phyloP scores from a whole-genome alignment of 2,797 vertebrate genomes.

The Streptopelia turtur region DNA sequence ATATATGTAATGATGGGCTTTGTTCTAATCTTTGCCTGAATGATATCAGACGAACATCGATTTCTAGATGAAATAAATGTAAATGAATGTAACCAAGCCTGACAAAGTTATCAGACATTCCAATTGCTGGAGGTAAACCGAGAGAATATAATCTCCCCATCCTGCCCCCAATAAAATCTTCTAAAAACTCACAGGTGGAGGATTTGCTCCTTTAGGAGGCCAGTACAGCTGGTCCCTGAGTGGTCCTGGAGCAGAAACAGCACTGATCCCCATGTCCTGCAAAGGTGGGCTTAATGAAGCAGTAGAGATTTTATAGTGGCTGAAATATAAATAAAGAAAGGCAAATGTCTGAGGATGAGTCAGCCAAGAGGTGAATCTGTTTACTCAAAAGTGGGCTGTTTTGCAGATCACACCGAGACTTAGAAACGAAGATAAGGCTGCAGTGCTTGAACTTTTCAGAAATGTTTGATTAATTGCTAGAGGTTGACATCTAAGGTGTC shows the following conservation, averaged over 20 bases:
- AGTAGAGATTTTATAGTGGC: conserved; percentile 3
- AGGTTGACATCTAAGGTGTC: conserved; percentile 17
- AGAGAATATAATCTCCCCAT: not conserved
- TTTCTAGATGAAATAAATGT: not conserved
- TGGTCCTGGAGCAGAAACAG: not conserved
- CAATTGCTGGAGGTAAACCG: not conserved
- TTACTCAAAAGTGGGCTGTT: conserved; percentile 45
- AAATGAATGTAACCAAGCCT: not conserved
- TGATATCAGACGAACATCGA: not conserved
- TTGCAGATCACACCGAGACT: conserved; percentile 2
- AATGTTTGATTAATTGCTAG: conserved; percentile 48
- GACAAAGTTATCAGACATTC: not conserved
- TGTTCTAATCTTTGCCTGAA: not conserved
- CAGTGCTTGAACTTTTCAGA: conserved; percentile 28
- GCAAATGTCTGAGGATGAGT: conserved; percentile 61
- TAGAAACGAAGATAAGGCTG: conserved; percentile 48
- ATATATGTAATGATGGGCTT: not conserved
- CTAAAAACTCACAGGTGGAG: not conserved
- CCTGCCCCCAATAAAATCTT: not conserved
- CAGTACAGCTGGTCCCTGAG: not conserved
- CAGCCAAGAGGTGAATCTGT: conserved; percentile 58
- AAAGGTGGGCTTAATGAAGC: not conserved
- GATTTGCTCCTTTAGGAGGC: not conserved
- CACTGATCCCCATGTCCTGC: rapidly evolving
- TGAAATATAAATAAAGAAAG: conserved; percentile 56